Base-by-base conservation (phyloP, 92 coral and sea anemone genomes). In the Diadumene lineata region DNA sequence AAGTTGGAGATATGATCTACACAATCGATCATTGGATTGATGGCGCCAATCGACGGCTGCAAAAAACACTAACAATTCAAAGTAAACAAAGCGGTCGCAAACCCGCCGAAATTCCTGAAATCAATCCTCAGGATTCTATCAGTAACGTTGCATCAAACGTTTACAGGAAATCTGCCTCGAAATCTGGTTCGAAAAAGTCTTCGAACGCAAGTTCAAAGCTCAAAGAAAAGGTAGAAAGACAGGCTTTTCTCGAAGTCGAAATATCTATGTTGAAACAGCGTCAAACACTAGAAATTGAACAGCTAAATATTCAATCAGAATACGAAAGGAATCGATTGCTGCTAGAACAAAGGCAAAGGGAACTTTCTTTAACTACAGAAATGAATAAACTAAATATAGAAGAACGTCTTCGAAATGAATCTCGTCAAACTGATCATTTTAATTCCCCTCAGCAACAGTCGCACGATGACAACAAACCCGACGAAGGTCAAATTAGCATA, bases 381-480 rank as follows among this genome's bases (percentile, higher is more conserved):
- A 13, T 53, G 58, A 23, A 15, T 38, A 53, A 53, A 53, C 4
- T 53, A 9, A 15, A 53, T 23, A 6, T 16, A 9, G 58, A 13
- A 15, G 58, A 15, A 53, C 19, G 58, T 9, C 48, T 38, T 6
- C 48, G 48, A 4, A 13, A 38, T 38, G 48, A 38, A 38, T 4
- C 48, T 4, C 48, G 48, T 38, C n/a, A n/a, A 38, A 13, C 48
- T 38, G 6, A 38, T 38, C 48, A 38, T 38, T 38, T 13, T 38
- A 38, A 38, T 38, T 38, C 13, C 58, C 58, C 58, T 16, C 58
- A 53, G 58, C 58, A 53, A 53, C 58, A n/a, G n/a, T n/a, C 58
- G 58, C 58, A 15, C 10, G 58, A 13, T 13, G 58, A 53, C 6
- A 53, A 38, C 48, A 6, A 13, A 38, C 7, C 13, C 13, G 13